Evolutionary conservation across 2,888 invertebrate species (phyloP).

Genomic region (Cantharis lateralis): DNA sequence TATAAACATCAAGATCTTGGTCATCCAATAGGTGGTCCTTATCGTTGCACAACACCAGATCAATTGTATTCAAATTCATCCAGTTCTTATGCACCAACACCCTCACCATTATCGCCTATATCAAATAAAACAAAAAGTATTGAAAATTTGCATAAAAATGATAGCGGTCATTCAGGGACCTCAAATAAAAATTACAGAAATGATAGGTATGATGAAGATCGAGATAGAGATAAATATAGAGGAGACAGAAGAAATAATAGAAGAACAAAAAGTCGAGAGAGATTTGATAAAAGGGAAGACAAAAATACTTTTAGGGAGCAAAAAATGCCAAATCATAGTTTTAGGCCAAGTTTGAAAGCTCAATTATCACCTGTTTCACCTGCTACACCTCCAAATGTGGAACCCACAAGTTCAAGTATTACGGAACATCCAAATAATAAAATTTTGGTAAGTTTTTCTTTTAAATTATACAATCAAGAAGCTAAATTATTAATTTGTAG

Average conservation of each 20-base stretch:
- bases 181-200: constrained; percentile 34
- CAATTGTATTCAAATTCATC: constrained; percentile 40
- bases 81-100: constrained; percentile 49
- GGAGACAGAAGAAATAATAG: not conserved
- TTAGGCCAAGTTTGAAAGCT: constrained; percentile 39
- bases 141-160: constrained; percentile 40
- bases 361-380: constrained; percentile 45
- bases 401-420: constrained; percentile 6
- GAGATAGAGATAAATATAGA: constrained; percentile 8
- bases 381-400: constrained; percentile 33
- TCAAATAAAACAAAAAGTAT: constrained; percentile 38
- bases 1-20: constrained; percentile 61
- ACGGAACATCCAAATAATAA: constrained; percentile 33
- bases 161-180: constrained; percentile 42
- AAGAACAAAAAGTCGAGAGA: constrained; percentile 7
- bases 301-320: constrained; percentile 12
- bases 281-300: constrained; percentile 19
- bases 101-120: constrained; percentile 43
- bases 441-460: constrained; percentile 35
- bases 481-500: constrained; percentile 41
- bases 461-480: not conserved
- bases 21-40: constrained; percentile 33
- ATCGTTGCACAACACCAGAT: constrained; percentile 57
- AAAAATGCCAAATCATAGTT: constrained; percentile 30
- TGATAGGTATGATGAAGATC: constrained; percentile 15